Conservation (phyloP, 92 coral and sea anemone species). For the Umimayanthus chanpuru region DNA sequence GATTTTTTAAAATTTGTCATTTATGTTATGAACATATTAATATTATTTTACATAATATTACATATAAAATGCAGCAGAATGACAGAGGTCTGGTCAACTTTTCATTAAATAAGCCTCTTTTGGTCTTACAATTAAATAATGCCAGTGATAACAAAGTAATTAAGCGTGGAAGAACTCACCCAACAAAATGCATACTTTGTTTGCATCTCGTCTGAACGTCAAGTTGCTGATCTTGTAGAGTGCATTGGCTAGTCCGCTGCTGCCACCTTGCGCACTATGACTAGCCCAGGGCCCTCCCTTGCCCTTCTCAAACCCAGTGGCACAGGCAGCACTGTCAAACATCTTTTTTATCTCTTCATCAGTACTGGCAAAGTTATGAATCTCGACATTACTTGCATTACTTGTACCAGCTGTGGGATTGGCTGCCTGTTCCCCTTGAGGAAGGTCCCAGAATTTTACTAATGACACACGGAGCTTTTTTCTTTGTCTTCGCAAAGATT, state of each 20-base stretch:
- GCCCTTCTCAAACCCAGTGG: background rate
- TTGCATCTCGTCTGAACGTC: conserved; percentile 34
- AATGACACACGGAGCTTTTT: conserved; percentile 9
- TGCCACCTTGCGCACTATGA: background rate
- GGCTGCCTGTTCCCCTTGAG: background rate
- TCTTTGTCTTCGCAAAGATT: background rate
- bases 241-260: conserved; percentile 15
- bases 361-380: conserved; percentile 28
- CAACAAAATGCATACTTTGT: conserved; percentile 33
- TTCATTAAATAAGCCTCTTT: too few species aligned
- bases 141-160: background rate
- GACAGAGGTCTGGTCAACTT: too few species aligned
- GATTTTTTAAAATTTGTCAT: too few species aligned
- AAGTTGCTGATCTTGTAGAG: conserved; percentile 16
- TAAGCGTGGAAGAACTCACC: conserved; percentile 10
- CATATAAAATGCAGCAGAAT: too few species aligned
- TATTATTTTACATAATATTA: too few species aligned
- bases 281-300: background rate
- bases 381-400: background rate
- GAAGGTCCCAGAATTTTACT: background rate
- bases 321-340: background rate
- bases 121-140: too few species aligned
- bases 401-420: too few species aligned
- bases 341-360: conserved; percentile 26
- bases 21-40: too few species aligned